Conservation (phyloP, 2,797 vertebrate species). For the Oceanodroma leucorhoa region DNA sequence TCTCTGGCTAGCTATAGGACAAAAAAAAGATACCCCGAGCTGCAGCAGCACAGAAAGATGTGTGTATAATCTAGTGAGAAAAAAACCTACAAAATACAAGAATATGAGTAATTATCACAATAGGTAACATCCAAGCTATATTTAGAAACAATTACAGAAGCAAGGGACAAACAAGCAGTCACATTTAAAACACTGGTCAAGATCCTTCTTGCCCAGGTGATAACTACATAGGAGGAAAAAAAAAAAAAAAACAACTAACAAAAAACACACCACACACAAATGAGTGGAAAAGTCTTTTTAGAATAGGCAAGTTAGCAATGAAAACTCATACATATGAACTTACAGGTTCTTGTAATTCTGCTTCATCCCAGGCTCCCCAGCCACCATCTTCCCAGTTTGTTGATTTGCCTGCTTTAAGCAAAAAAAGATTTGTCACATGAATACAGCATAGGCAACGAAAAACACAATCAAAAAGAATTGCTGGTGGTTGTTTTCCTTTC, state of each 20-base stretch:
- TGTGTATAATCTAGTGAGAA: background rate
- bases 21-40: background rate
- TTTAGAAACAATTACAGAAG: background rate
- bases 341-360: slow-evolving; percentile 77
- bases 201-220: background rate
- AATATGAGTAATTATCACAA: background rate
- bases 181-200: background rate
- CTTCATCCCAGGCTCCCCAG: slow-evolving; percentile 92
- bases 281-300: background rate
- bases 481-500: background rate
- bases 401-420: slow-evolving; percentile 80
- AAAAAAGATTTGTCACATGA: background rate
- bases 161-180: background rate
- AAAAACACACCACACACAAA: background rate
- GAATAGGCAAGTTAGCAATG: background rate
- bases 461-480: background rate
- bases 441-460: background rate
- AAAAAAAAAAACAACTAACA: too few relatives aligned
- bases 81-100: background rate
- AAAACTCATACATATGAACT: slow-evolving; percentile 20
- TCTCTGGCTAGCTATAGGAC: background rate
- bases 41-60: background rate
- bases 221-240: background rate
- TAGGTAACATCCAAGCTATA: background rate
- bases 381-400: slow-evolving; percentile 90